Evolutionary conservation across 64 coral and sea anemone genomes (phyloP), one percentile per base, ranked within the genome.

Genomic region (Porites australiensis): DNA sequence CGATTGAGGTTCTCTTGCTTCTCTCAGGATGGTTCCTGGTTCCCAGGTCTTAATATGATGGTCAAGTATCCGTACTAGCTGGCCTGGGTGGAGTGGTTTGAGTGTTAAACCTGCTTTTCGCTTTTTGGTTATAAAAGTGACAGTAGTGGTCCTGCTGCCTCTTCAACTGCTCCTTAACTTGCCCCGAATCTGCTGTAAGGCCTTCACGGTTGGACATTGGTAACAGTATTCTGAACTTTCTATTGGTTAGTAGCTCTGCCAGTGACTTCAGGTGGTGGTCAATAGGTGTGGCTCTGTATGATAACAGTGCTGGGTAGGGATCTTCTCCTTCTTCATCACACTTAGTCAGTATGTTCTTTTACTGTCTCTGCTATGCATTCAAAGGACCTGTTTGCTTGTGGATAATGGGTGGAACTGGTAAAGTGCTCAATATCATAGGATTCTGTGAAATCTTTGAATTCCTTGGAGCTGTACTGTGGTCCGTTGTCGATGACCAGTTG

Each of bases 271-370:
- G 72, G 71, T 89, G 51, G 11, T 60, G 62, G 54, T 77, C 21
- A 13, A 89, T 13, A 72, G 87, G 87, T 89, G 87, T 89, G 76
- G 87, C 47, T 46, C 87, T 75, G 72, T 89, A 89, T 0, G 87
- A 64, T 13, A 89, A 20, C 13, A 77, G 22, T 15, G 22, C 87
- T 12, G 73, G 70, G 72, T 89, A 89, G 6, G 72, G 87, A 72
- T 89, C 72, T 15, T 22, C 87, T 13, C 59, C 59, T 89, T 59
- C 52, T n/a, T 76, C 71, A 13, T 89, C 87, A 57, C 87, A 89
- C 23, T 88, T 88, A 4, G 1, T 48, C 15, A 88, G 86, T 45
- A 73, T 74, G 16, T 88, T 72, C 52, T 37, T 74, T 88, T 50
- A 53, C 18, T 8, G 86, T 74, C 45, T 88, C 68, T 15, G 65